Conservation (phyloP, 2,888 invertebrate species). For the Lydus trimaculatus region DNA sequence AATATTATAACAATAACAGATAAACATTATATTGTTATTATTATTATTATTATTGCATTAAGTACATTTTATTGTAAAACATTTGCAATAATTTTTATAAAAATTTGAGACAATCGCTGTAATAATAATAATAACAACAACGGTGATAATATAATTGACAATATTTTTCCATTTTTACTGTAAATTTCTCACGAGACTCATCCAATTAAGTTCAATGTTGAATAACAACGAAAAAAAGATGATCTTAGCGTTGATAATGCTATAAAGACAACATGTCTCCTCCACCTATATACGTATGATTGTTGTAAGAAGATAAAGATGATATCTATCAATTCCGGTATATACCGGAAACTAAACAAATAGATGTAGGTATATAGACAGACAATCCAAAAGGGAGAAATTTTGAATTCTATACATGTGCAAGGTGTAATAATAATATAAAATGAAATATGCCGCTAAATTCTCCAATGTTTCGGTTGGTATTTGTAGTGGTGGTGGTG, state of each 20-base stretch:
- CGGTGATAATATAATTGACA: neutral
- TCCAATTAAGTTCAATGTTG: neutral
- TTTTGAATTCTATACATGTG: slow-evolving; percentile 47
- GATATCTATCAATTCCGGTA: neutral
- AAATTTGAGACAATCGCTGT: neutral
- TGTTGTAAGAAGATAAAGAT: neutral
- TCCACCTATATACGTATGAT: no score
- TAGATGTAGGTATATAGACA: slow-evolving; percentile 12
- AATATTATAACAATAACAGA: neutral
- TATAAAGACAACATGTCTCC: neutral
- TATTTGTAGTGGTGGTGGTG: neutral
- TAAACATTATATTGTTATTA: neutral
- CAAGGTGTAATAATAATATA: slow-evolving; percentile 46
- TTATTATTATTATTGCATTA: neutral
- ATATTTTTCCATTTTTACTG: neutral
- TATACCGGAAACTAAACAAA: neutral
- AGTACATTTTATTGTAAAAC: neutral
- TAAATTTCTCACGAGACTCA: neutral
- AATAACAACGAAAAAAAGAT: neutral
- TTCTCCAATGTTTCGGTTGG: neutral
- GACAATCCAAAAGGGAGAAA: slow-evolving; percentile 37
- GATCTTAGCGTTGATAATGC: neutral
- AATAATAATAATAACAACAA: neutral
- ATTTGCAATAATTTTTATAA: neutral
- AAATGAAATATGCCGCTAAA: slow-evolving; percentile 44